Conservation (phyloP, 2,888 invertebrate genomes). For the Thymelicus sylvestris region DNA sequence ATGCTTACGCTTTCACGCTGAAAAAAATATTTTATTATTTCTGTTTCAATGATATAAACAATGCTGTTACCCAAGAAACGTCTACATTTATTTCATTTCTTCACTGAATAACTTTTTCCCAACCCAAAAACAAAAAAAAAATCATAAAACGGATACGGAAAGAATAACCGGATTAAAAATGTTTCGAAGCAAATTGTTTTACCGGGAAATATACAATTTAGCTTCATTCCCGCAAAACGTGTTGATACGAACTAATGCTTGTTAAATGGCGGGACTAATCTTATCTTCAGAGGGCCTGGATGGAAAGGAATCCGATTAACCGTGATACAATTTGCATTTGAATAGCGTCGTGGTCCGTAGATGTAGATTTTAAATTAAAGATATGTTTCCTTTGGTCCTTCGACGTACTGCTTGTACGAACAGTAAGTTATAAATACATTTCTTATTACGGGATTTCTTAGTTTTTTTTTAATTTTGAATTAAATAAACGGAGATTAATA, state of each 20-base stretch:
- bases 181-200: constrained; percentile 13
- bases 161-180: constrained; percentile 7
- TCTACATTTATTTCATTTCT: too few relatives aligned
- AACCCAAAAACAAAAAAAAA: neutral
- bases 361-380: constrained; percentile 19
- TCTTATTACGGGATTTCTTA: too few relatives aligned
- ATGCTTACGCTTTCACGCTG: too few relatives aligned
- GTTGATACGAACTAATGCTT: constrained; percentile 31
- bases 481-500: too few relatives aligned
- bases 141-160: neutral
- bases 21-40: too few relatives aligned
- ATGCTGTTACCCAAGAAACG: too few relatives aligned
- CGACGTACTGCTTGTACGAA: too few relatives aligned
- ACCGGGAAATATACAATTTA: constrained; percentile 9
- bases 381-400: neutral
- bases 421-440: too few relatives aligned
- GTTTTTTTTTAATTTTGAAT: too few relatives aligned
- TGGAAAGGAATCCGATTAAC: constrained; percentile 47
- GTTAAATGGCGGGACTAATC: constrained; percentile 41
- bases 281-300: constrained; percentile 37
- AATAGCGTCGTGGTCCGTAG: constrained; percentile 38
- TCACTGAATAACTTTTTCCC: too few relatives aligned
- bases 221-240: constrained; percentile 15
- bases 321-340: constrained; percentile 48
- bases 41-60: too few relatives aligned